phyloP scores from a whole-genome alignment of 2,113 vertebrate species.

The Pollimyrus isidori region DNA sequence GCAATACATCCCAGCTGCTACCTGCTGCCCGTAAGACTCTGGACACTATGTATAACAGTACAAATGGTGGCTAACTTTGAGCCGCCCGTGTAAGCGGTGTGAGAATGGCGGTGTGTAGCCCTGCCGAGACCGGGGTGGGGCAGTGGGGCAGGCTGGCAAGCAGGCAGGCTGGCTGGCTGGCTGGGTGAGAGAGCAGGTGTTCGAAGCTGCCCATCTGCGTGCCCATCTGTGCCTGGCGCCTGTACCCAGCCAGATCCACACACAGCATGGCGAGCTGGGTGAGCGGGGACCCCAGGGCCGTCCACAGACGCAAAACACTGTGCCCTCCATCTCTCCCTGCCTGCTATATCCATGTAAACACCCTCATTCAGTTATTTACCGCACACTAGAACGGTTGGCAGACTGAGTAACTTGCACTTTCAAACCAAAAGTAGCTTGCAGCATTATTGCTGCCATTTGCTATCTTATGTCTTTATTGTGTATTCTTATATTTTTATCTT shows the following conservation, averaged over 20 bases:
- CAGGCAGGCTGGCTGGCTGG: background rate
- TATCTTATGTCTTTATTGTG: background rate
- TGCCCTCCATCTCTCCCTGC: background rate
- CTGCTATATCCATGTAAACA: background rate
- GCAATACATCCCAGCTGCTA: background rate
- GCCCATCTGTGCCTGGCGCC: conserved; percentile 68
- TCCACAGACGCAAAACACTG: background rate
- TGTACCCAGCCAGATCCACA: conserved; percentile 60
- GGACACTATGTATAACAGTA: background rate
- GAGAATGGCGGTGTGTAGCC: conserved; percentile 1
- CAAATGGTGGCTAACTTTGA: background rate
- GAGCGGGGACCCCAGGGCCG: background rate
- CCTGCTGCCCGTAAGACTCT: background rate
- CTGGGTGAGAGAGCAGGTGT: conserved; percentile 58
- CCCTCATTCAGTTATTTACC: background rate
- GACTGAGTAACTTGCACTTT: background rate
- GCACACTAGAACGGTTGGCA: background rate
- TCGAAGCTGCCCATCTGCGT: conserved; percentile 69
- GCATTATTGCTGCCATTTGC: background rate
- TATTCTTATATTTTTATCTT: background rate
- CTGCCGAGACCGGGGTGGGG: background rate
- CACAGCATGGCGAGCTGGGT: conserved; percentile 51
- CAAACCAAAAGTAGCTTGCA: background rate
- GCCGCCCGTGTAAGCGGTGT: no score
- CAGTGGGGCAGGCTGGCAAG: background rate